Evolutionary conservation across 1,140 invertebrate species (phyloP).

Genomic region (Eumaeus atala): DNA sequence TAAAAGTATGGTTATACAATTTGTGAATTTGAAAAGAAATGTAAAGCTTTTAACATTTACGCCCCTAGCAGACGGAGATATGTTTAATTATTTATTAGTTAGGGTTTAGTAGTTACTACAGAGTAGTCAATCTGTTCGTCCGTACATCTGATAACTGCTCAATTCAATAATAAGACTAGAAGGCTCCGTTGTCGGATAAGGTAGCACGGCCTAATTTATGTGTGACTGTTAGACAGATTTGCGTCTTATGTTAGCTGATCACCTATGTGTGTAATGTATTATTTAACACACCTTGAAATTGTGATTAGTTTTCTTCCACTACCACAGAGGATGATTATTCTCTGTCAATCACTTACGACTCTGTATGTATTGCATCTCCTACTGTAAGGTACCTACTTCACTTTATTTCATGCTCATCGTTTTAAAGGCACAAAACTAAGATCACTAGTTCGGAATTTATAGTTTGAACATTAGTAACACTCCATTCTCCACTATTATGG

Average conservation of each 20-base stretch:
- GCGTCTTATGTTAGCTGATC: constrained; percentile 36
- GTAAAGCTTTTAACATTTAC: constrained; percentile 64
- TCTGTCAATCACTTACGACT: too few relatives aligned
- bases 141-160: constrained; percentile 64
- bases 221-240: constrained; percentile 28
- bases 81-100: constrained; percentile 55
- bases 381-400: too few relatives aligned
- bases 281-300: too few relatives aligned
- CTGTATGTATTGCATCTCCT: too few relatives aligned
- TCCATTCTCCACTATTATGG: too few relatives aligned
- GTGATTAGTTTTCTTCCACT: too few relatives aligned
- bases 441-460: too few relatives aligned
- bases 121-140: constrained; percentile 64
- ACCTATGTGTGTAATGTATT: too few relatives aligned
- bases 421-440: too few relatives aligned
- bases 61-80: constrained; percentile 54
- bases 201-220: constrained; percentile 54
- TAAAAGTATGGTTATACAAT: constrained; percentile 63
- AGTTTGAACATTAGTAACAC: too few relatives aligned
- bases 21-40: constrained; percentile 65
- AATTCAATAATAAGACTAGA: constrained; percentile 64
- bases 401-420: too few relatives aligned
- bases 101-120: constrained; percentile 62
- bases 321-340: too few relatives aligned
- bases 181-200: constrained; percentile 40